Base-by-base conservation (phyloP, 2,888 invertebrate species). In the Epistrophella euchroma region DNA sequence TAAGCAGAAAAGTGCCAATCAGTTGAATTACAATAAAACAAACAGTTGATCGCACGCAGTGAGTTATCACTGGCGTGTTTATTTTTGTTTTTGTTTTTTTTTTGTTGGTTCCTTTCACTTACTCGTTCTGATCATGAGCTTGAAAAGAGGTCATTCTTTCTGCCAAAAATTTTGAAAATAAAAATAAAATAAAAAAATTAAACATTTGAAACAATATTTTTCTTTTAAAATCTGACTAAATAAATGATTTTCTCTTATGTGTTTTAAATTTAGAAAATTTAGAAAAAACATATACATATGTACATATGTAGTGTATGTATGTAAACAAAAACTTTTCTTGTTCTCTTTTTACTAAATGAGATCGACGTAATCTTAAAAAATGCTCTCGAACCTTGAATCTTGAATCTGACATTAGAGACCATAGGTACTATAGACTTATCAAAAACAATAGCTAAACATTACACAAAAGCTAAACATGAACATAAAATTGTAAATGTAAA, bases 361-460 rank as follows among this genome's bases (percentile, higher is more conserved):
- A 73, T 40, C 70, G 74, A 78, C 73, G 52, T 83, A 64, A 66
- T 68, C 52, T 68, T 60, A 66, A 56, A 13, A 66, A 72, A 68
- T 55, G 52, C 71, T 52, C 66, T 45, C 52, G 9, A 28, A 47
- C 80, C 80, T 76, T 85, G 76, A 68, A 68, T 72, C 60, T 84
- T 75, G 45, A 80, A 58, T 66, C 40, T 73, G 80, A 80, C 75
- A 76, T 28, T 28, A 28, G 28, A 28, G 28, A 28, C n/a, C n/a
- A 28, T 28, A 6, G 4, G 2, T 28, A n/a, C n/a, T n/a, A 4
- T 28, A 28, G 4, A 28, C 28, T 0, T 5, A 28, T 28, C 4
- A 28, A 6, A 6, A 28, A 32, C 32, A 32, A 6, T 7, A 32
- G 4, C 25, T 1, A 32, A 32, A 62, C 62, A 62, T 62, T 62